phyloP scores from a whole-genome alignment of 2,113 vertebrate species.

The Zosterops hypoxanthus region DNA sequence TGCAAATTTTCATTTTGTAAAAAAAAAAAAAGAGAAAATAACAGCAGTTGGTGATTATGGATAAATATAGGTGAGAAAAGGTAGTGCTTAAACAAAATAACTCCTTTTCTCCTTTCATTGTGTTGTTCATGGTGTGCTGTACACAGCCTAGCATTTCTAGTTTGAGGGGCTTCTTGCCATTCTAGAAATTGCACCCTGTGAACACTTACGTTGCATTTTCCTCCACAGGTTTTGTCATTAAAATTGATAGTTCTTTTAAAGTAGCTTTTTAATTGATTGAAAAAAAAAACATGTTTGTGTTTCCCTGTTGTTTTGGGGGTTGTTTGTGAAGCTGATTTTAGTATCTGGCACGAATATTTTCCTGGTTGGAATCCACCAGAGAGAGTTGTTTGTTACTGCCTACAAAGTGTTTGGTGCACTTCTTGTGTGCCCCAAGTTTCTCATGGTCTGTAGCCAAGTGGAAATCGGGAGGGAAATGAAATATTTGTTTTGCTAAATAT shows the following conservation, averaged over 20 bases:
- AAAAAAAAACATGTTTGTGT: not conserved
- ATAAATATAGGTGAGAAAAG: not conserved
- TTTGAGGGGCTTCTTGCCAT: not conserved
- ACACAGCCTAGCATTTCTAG: not conserved
- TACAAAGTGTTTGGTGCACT: not conserved
- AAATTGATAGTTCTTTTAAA: not conserved
- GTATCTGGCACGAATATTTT: not conserved
- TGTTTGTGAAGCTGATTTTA: not conserved
- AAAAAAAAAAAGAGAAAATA: not conserved
- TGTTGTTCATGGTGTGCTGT: not conserved
- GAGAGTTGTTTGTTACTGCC: not conserved
- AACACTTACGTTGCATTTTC: not conserved
- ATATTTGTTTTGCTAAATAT: not conserved
- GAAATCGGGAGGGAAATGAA: not conserved
- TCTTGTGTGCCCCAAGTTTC: not conserved
- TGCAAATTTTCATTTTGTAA: not conserved
- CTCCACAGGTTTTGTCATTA: not conserved
- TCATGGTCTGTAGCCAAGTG: not conserved
- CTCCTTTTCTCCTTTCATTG: not conserved
- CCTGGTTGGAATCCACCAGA: not conserved
- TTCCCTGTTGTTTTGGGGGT: not conserved
- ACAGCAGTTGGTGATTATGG: not conserved
- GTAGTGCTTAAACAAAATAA: not conserved
- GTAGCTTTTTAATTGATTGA: not conserved
- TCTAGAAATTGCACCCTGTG: not conserved